Conservation (phyloP, 1,140 invertebrate species). For the Mamestra configurata region DNA sequence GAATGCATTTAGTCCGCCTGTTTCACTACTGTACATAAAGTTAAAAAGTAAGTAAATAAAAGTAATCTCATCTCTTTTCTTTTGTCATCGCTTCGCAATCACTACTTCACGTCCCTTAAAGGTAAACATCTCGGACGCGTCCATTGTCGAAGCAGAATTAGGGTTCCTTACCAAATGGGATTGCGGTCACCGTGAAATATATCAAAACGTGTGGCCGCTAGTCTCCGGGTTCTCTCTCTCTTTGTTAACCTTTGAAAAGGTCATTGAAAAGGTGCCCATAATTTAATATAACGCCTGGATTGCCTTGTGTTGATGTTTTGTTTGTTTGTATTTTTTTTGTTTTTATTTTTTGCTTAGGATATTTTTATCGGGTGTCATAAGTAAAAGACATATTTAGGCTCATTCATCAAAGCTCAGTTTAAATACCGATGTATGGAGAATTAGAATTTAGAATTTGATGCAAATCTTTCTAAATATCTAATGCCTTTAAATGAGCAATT, state of each 20-base stretch:
- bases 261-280: slow-evolving; percentile 44
- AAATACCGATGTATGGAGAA: too few relatives aligned
- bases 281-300: slow-evolving; percentile 33
- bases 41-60: too few relatives aligned
- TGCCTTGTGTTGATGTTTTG: background rate
- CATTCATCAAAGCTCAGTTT: too few relatives aligned
- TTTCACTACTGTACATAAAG: too few relatives aligned
- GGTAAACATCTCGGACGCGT: slow-evolving; percentile 50
- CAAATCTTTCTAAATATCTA: too few relatives aligned
- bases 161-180: slow-evolving; percentile 54
- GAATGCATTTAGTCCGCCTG: too few relatives aligned
- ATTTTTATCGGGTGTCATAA: too few relatives aligned
- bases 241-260: slow-evolving; percentile 34
- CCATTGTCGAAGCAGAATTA: slow-evolving; percentile 54
- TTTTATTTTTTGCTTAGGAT: background rate
- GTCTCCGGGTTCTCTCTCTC: background rate
- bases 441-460: too few relatives aligned
- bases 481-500: too few relatives aligned
- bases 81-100: slow-evolving; percentile 10
- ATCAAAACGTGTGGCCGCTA: slow-evolving; percentile 28
- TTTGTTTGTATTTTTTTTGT: background rate
- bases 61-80: background rate
- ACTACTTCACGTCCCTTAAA: slow-evolving; percentile 7
- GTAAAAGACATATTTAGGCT: too few relatives aligned
- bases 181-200: slow-evolving; percentile 54